These are phyloP conservation scores for Eumerus sabulonum DNA, from an alignment of 2,888 invertebrate species.

Conservation along the genomic window DNA sequence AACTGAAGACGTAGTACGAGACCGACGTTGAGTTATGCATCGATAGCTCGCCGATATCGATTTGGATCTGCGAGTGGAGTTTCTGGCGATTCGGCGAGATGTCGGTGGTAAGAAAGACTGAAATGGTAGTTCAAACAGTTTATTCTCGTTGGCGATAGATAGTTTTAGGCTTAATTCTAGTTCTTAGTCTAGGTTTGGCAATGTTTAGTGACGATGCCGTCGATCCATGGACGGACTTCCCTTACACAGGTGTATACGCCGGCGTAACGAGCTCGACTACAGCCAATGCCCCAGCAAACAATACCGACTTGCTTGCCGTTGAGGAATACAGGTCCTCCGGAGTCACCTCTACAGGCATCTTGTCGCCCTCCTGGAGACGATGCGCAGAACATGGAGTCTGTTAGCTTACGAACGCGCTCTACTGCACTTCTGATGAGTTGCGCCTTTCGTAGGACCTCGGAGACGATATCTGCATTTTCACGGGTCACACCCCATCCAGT, in stretches of 20 bases:
- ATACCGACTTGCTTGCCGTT: constrained; percentile 81
- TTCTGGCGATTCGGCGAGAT: constrained; percentile 80
- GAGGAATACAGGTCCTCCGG: constrained; percentile 76
- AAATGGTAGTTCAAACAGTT: constrained; percentile 30
- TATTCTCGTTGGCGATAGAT: neutral
- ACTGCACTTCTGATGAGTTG: constrained; percentile 70
- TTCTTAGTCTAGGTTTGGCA: neutral
- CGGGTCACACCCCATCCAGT: constrained; percentile 73
- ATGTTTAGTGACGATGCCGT: constrained; percentile 6
- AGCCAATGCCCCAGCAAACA: constrained; percentile 81
- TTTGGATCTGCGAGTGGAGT: constrained; percentile 79
- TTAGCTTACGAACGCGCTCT: constrained; percentile 66
- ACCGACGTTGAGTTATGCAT: constrained; percentile 75
- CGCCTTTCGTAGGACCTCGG: constrained; percentile 72
- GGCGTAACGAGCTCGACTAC: constrained; percentile 82
- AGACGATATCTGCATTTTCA: constrained; percentile 44
- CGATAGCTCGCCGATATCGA: constrained; percentile 77
- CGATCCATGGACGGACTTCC: constrained; percentile 36
- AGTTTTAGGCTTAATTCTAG: neutral
- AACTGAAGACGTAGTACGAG: constrained; percentile 77
- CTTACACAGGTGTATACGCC: constrained; percentile 88
- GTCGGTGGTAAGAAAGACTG: constrained; percentile 81
- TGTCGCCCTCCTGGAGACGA: constrained; percentile 70
- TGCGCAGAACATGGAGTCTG: constrained; percentile 75
- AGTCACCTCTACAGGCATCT: constrained; percentile 76